phyloP scores from a whole-genome alignment of 2,888 invertebrate species.

The Heteropelma amictum region DNA sequence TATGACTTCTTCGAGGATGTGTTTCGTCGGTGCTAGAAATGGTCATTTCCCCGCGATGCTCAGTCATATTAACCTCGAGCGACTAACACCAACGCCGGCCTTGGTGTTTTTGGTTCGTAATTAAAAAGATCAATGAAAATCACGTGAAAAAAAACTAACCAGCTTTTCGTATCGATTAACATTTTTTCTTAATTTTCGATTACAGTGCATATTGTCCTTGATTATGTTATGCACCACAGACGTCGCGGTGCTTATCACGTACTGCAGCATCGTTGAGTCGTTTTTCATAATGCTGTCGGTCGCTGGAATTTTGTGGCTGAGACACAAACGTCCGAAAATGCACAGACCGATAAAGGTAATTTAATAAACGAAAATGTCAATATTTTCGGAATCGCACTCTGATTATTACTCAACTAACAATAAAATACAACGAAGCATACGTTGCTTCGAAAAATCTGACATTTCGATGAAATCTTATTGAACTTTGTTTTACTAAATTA shows the following conservation, averaged over 20 bases:
- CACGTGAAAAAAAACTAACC: not conserved
- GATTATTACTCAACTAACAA: too few species aligned
- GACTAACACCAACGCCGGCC: conserved; percentile 89
- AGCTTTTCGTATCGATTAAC: not conserved
- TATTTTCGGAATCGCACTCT: too few species aligned
- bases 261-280: conserved; percentile 94
- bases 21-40: conserved; percentile 93
- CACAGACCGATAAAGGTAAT: conserved; percentile 93
- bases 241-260: conserved; percentile 92
- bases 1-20: conserved; percentile 95
- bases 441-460: too few species aligned
- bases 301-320: conserved; percentile 89
- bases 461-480: too few species aligned
- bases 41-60: conserved; percentile 91
- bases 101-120: conserved; percentile 88
- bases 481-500: too few species aligned
- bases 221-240: conserved; percentile 91
- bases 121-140: not conserved
- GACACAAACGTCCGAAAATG: conserved; percentile 89
- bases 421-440: too few species aligned
- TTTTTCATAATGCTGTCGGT: conserved; percentile 94
- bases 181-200: conserved; percentile 62
- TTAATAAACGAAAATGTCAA: too few species aligned
- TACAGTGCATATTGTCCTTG: conserved; percentile 89
- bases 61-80: conserved; percentile 87